Percentiles rank a stretch among this genome's conserved stretches.
These are phyloP conservation scores for Pemphredon lugubris DNA, from an alignment of 2,888 invertebrate species.

Conservation along the genomic window DNA sequence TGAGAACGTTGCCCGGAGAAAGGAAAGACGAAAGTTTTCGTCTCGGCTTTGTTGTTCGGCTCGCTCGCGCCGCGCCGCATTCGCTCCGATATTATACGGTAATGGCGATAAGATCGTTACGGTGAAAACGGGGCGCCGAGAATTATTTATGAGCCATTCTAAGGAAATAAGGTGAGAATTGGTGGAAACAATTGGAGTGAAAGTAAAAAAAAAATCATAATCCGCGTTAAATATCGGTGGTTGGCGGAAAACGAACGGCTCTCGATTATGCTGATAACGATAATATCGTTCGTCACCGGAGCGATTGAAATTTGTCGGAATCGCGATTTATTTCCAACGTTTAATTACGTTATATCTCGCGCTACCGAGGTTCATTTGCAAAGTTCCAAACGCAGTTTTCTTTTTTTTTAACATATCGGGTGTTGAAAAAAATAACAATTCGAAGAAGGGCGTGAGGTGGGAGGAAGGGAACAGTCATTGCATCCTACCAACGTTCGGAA, in stretches of 20 bases:
- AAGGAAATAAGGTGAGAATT: slow-evolving; percentile 52
- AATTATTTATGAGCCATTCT: slow-evolving; percentile 42
- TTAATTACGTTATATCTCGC: too few relatives aligned
- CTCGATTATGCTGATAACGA: too few relatives aligned
- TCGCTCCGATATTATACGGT: slow-evolving; percentile 23
- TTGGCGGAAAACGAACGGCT: neutral
- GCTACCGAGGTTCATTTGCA: too few relatives aligned
- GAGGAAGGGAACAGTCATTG: too few relatives aligned
- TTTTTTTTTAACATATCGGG: too few relatives aligned
- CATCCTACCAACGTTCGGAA: too few relatives aligned
- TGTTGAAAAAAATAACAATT: too few relatives aligned
- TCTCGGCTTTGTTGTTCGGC: slow-evolving; percentile 10
- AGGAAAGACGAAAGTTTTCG: slow-evolving; percentile 15
- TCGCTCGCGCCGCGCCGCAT: slow-evolving; percentile 1
- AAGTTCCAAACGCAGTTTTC: too few relatives aligned
- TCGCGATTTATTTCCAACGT: too few relatives aligned
- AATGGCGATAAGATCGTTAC: slow-evolving; percentile 42
- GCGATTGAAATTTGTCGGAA: too few relatives aligned
- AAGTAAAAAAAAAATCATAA: slow-evolving; percentile 37
- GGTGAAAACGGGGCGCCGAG: slow-evolving; percentile 42
- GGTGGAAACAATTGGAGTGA: slow-evolving; percentile 50
- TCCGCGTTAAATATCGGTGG: neutral
- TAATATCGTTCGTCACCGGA: too few relatives aligned
- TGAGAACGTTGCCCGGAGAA: slow-evolving; percentile 4
- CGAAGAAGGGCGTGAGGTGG: too few relatives aligned